These are phyloP conservation scores for Drosophila neocordata DNA, from an alignment of 1,140 invertebrate species.

Conservation along the genomic window DNA sequence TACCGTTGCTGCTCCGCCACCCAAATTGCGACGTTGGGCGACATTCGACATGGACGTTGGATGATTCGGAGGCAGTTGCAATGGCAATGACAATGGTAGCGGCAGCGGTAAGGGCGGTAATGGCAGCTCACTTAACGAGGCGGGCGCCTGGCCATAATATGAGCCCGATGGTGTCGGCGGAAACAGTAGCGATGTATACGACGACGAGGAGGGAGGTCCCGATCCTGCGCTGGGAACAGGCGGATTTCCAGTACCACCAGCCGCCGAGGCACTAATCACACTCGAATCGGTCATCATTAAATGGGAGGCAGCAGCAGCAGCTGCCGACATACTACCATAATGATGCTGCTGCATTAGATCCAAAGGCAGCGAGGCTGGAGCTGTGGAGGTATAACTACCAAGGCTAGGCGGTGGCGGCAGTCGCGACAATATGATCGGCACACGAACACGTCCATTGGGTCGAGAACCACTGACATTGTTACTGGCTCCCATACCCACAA, in stretches of 20 bases:
- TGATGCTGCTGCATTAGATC: conserved; percentile 20
- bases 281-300: conserved; percentile 82
- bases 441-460: conserved; percentile 53
- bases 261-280: conserved; percentile 74
- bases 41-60: conserved; percentile 28
- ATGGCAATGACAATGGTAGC: conserved; percentile 33
- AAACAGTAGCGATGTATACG: conserved; percentile 44
- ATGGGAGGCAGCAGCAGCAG: conserved; percentile 69
- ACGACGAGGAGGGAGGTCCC: conserved; percentile 42
- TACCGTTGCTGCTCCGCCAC: neutral
- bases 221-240: conserved; percentile 18
- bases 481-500: neutral
- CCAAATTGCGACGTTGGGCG: conserved; percentile 33
- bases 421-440: conserved; percentile 40
- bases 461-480: conserved; percentile 14
- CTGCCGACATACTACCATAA: conserved; percentile 49
- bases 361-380: conserved; percentile 53
- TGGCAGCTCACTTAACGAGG: conserved; percentile 47
- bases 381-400: conserved; percentile 21
- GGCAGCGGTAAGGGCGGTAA: conserved; percentile 54
- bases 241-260: conserved; percentile 35
- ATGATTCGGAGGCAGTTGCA: conserved; percentile 44
- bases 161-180: conserved; percentile 28
- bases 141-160: conserved; percentile 32
- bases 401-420: conserved; percentile 29